Percentiles rank a stretch among this genome's conserved stretches.
Conservation (phyloP, 1,140 invertebrate genomes). For the Monomorium pharaonis region DNA sequence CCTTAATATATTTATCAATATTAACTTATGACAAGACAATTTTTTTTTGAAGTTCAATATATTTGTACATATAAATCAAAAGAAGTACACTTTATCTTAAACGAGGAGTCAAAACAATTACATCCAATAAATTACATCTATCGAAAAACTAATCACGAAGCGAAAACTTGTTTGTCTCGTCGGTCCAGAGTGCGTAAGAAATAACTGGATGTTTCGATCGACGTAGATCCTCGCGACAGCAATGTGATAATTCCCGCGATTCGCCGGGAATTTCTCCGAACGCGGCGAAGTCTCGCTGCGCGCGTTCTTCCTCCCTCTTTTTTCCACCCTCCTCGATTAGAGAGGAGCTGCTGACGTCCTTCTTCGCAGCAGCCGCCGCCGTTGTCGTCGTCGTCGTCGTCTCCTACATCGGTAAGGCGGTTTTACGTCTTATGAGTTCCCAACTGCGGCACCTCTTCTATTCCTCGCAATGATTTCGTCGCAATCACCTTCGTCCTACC, state of each 20-base stretch:
- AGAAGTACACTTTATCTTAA: not conserved
- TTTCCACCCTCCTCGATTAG: slow-evolving; percentile 50
- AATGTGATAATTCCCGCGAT: slow-evolving; percentile 28
- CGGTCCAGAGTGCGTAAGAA: not conserved
- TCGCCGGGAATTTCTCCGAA: too few species aligned
- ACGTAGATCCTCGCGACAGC: slow-evolving; percentile 11
- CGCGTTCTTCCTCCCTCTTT: slow-evolving; percentile 30
- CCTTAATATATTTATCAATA: too few species aligned
- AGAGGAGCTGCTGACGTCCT: slow-evolving; percentile 57
- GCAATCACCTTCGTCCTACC: slow-evolving; percentile 79
- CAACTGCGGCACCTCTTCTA: slow-evolving; percentile 83
- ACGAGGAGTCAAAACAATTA: not conserved
- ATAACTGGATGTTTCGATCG: slow-evolving; percentile 24
- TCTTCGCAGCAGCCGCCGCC: slow-evolving; percentile 55
- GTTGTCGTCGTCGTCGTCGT: slow-evolving; percentile 56
- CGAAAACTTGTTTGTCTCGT: slow-evolving; percentile 35
- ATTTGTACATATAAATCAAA: not conserved
- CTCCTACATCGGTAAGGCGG: slow-evolving; percentile 70
- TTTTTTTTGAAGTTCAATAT: not conserved
- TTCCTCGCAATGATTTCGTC: slow-evolving; percentile 84
- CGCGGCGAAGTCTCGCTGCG: too few species aligned
- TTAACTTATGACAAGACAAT: too few species aligned
- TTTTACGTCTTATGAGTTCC: slow-evolving; percentile 83
- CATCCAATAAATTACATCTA: not conserved
- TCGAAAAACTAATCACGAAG: not conserved